These are phyloP conservation scores for Clivina fossor DNA, from an alignment of 2,888 invertebrate species.

Conservation along the genomic window DNA sequence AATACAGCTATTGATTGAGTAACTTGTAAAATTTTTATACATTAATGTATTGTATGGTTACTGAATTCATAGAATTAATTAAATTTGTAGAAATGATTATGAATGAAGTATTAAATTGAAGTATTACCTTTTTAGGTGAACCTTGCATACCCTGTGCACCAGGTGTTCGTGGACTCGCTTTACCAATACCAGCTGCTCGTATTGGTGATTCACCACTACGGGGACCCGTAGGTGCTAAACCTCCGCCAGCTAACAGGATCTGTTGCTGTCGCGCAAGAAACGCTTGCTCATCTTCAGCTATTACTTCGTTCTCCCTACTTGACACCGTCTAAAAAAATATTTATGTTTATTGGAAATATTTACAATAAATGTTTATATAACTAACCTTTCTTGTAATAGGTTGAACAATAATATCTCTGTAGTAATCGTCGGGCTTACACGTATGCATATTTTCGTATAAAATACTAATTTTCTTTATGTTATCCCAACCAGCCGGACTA, in stretches of 20 bases:
- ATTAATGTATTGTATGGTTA: too few relatives aligned
- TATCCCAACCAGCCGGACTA: constrained; percentile 98
- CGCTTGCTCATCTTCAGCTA: constrained; percentile 93
- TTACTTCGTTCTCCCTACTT: constrained; percentile 84
- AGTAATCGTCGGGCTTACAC: constrained; percentile 90
- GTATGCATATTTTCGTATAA: constrained; percentile 94
- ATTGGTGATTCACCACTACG: constrained; percentile 62
- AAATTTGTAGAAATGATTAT: too few relatives aligned
- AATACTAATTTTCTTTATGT: constrained; percentile 97
- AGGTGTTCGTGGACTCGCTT: constrained; percentile 46
- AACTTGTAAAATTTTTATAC: too few relatives aligned
- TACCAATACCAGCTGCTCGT: constrained; percentile 57
- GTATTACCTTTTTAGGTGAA: constrained; percentile 58
- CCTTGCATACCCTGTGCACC: constrained; percentile 53
- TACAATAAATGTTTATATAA: background rate
- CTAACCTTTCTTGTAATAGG: constrained; percentile 77
- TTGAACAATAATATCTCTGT: constrained; percentile 87
- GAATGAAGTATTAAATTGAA: too few relatives aligned
- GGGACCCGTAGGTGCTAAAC: constrained; percentile 45
- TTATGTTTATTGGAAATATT: background rate
- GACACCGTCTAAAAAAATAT: constrained; percentile 71
- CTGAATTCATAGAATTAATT: too few relatives aligned
- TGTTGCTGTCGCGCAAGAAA: constrained; percentile 85
- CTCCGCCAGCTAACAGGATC: constrained; percentile 63
- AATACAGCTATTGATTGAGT: too few relatives aligned